Base-by-base conservation (phyloP, 2,888 invertebrate species). In the Cordilura impudica region DNA sequence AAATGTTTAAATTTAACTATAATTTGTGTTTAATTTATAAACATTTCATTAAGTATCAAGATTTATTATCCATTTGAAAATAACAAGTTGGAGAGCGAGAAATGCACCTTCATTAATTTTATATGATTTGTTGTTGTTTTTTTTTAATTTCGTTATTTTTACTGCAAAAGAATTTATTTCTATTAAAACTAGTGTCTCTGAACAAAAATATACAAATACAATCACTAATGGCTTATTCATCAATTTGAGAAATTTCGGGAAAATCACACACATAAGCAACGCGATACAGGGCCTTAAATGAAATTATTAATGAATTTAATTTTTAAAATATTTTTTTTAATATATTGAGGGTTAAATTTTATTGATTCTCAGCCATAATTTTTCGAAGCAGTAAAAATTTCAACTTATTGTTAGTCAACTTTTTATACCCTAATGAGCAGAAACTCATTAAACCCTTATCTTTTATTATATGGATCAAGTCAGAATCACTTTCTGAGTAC, bases 31-130 rank as follows among this genome's bases (percentile, higher is more conserved):
- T 75, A 35, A 51, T 39, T 60, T 67, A 14, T 29, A 39, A 29
- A 51, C 39, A 66, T 66, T 58, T 63, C 43, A 6, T 56, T 51
- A 26, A 31, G 49, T 21, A 14, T 14, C n/a, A 61, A 63, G 49
- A 75, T 69, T 63, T 56, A 69, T 63, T 61, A 61, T 43, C 43
- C 56, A 49, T 49, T 58, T 8, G 43, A 65, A 21, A 39, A 73
- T 14, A n/a, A 43, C 4, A 12, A 51, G n/a, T n/a, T n/a, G n/a
- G n/a, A n/a, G n/a, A n/a, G n/a, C n/a, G n/a, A n/a, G n/a, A 21
- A 51, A 26, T 58, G 6, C 26, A 60, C 60, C 45, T 54, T 54
- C 54, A 54, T 54, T 54, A 54, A 54, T 54, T 54, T 54, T 21
- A 16, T 39, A 12, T n/a, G n/a, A n/a, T n/a, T 39, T n/a, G 12